Evolutionary conservation across 2,888 invertebrate species (phyloP).

Genomic region (Nematopogon swammerdamellus): DNA sequence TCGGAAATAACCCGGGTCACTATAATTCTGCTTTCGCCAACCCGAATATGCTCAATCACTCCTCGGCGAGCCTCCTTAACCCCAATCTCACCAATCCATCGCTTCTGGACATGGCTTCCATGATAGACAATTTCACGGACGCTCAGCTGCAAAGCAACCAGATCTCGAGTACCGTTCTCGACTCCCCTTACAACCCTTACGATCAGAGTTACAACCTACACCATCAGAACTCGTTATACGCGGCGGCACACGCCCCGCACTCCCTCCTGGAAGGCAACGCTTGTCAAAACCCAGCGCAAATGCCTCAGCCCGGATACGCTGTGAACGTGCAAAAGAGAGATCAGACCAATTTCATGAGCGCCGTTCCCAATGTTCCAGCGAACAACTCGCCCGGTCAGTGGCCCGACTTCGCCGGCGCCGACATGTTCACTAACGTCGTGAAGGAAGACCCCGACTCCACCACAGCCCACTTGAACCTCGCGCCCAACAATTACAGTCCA

Average conservation of each 20-base stretch:
- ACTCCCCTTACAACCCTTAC: slow-evolving; percentile 62
- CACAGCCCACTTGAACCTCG: slow-evolving; percentile 53
- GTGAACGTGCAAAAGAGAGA: slow-evolving; percentile 41
- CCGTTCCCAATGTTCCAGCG: slow-evolving; percentile 13
- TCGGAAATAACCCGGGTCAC: slow-evolving; percentile 30
- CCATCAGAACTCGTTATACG: slow-evolving; percentile 61
- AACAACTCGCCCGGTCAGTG: slow-evolving; percentile 29
- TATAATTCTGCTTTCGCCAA: slow-evolving; percentile 47
- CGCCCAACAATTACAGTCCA: slow-evolving; percentile 49
- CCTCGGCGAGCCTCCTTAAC: slow-evolving; percentile 40
- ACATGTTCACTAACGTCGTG: slow-evolving; percentile 50
- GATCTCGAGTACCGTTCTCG: slow-evolving; percentile 80
- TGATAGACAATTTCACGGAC: slow-evolving; percentile 74
- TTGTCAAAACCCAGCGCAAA: slow-evolving; percentile 35
- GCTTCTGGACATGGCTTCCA: slow-evolving; percentile 69
- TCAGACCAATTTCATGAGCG: slow-evolving; percentile 15
- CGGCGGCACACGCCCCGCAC: slow-evolving; percentile 47
- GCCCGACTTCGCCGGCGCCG: slow-evolving; percentile 41
- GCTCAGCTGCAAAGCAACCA: slow-evolving; percentile 81
- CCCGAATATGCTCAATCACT: slow-evolving; percentile 41
- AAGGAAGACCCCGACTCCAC: slow-evolving; percentile 78
- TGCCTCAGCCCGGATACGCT: slow-evolving; percentile 43
- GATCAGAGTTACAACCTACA: slow-evolving; percentile 65
- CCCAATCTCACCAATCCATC: slow-evolving; percentile 52
- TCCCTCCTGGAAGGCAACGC: slow-evolving; percentile 41